These are phyloP conservation scores for Engystomops pustulosus DNA, from an alignment of 2,113 vertebrate genomes.

Conservation along the genomic window DNA sequence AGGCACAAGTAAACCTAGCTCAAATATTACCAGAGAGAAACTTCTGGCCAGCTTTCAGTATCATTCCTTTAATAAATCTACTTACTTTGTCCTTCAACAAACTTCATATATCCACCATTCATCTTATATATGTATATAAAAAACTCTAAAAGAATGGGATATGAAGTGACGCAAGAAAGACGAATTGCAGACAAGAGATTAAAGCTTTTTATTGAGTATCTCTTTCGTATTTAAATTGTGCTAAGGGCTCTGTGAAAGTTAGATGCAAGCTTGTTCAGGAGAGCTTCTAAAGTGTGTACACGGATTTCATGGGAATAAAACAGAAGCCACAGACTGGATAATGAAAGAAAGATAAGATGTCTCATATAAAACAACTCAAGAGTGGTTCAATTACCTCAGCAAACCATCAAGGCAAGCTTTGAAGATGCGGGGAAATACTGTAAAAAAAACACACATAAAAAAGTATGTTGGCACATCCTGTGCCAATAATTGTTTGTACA, in stretches of 20 bases:
- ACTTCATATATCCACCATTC: constrained; percentile 76
- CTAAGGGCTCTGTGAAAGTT: constrained; percentile 84
- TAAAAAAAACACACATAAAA: constrained; percentile 71
- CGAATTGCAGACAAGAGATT: constrained; percentile 82
- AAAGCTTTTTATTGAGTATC: constrained; percentile 88
- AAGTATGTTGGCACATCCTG: constrained; percentile 74
- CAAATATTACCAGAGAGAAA: constrained; percentile 73
- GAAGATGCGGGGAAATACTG: constrained; percentile 80
- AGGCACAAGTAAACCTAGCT: constrained; percentile 69
- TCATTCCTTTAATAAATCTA: constrained; percentile 70
- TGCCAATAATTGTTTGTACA: constrained; percentile 75
- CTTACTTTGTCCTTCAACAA: constrained; percentile 74
- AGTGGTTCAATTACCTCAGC: constrained; percentile 84
- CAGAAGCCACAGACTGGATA: constrained; percentile 78
- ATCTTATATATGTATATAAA: constrained; percentile 76
- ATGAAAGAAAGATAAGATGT: constrained; percentile 87
- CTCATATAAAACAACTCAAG: constrained; percentile 81
- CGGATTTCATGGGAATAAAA: constrained; percentile 85
- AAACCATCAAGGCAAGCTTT: constrained; percentile 82
- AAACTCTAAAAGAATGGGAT: constrained; percentile 76
- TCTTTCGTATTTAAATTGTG: constrained; percentile 89
- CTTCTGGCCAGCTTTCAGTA: constrained; percentile 67
- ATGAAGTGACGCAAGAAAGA: constrained; percentile 80
- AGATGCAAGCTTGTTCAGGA: constrained; percentile 84
- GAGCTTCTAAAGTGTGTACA: constrained; percentile 85